Percentiles rank a stretch among this genome's conserved stretches.
These are phyloP conservation scores for Tachysurus fulvidraco DNA, from an alignment of 2,113 vertebrate species.

Conservation along the genomic window DNA sequence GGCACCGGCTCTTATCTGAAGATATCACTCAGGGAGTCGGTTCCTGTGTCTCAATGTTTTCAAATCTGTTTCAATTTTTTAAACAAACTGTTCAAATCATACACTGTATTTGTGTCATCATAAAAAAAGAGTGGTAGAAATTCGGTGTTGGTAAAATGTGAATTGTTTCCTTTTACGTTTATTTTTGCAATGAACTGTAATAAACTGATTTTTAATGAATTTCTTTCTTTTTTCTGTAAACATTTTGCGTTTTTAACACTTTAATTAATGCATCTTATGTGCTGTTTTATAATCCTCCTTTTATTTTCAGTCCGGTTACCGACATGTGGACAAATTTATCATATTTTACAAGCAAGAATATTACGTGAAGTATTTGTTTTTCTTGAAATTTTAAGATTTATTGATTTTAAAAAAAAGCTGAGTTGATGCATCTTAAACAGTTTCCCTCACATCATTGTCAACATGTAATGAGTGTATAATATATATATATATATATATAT, in stretches of 20 bases:
- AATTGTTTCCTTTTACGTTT: neutral
- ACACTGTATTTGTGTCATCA: neutral
- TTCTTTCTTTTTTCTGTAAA: neutral
- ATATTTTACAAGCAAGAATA: no score
- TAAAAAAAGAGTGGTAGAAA: neutral
- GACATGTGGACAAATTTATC: neutral
- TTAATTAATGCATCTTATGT: neutral
- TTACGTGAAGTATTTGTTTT: neutral
- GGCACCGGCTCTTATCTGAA: constrained; percentile 34
- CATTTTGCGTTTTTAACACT: neutral
- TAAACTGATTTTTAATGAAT: neutral
- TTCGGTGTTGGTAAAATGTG: neutral
- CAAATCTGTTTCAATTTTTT: constrained; percentile 31
- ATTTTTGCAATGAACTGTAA: neutral
- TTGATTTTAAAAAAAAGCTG: neutral
- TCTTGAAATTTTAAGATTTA: neutral
- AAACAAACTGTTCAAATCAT: constrained; percentile 12
- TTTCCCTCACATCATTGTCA: neutral
- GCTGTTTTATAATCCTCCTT: neutral
- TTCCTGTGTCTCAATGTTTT: constrained; percentile 27
- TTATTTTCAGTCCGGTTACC: neutral
- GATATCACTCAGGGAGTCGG: constrained; percentile 15
- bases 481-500: neutral
- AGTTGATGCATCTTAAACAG: neutral
- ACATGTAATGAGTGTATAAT: neutral